phyloP scores from a whole-genome alignment of 1,140 invertebrate species.

The Elysia chlorotica region DNA sequence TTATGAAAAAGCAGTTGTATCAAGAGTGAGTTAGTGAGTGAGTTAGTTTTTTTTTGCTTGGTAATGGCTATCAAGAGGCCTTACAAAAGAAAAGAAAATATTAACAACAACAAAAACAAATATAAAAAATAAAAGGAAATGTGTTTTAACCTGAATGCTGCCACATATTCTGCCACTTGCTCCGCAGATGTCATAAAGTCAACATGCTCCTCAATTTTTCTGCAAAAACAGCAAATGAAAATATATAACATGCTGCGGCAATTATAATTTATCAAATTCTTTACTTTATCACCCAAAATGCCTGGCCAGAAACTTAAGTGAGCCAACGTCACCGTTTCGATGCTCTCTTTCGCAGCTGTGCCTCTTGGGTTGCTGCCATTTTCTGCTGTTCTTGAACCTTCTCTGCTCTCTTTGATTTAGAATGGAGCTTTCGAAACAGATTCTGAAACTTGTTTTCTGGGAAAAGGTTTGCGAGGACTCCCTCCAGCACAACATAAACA shows the following conservation, averaged over 20 bases:
- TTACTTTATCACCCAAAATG: no score
- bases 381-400: slow-evolving; percentile 9
- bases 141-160: slow-evolving; percentile 83
- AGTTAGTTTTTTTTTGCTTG: no score
- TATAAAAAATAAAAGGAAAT: no score
- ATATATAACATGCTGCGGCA: no score
- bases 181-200: slow-evolving; percentile 86
- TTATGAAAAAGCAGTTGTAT: no score
- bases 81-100: no score
- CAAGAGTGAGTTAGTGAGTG: no score
- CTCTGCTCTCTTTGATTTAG: slow-evolving; percentile 57
- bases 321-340: neutral
- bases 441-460: slow-evolving; percentile 73
- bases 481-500: slow-evolving; percentile 85
- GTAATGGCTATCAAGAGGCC: no score
- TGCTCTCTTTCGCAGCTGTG: neutral
- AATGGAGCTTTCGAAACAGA: slow-evolving; percentile 73
- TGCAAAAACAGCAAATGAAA: no score
- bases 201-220: slow-evolving; percentile 89
- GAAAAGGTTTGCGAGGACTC: slow-evolving; percentile 77
- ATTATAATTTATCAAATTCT: no score
- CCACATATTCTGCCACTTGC: slow-evolving; percentile 87
- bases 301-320: no score
- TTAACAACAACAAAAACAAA: no score
- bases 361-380: neutral